Evolutionary conservation across 2,797 vertebrate species (phyloP).

Genomic region (Anguilla marmorata): DNA sequence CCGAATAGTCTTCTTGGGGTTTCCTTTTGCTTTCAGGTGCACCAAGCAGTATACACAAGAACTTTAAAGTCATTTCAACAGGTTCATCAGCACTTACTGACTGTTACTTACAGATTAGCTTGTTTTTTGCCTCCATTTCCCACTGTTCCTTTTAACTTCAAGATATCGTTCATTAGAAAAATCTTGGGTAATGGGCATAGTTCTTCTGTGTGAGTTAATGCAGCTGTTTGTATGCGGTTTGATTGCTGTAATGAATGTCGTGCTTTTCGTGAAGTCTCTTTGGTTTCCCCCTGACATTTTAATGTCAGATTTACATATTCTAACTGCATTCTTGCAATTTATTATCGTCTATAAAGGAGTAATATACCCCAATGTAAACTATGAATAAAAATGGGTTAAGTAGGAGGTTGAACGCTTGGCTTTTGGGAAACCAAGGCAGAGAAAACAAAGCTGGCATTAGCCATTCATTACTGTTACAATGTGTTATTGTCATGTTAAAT

Average conservation of each 20-base stretch:
- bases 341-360: neutral
- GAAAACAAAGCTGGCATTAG: neutral
- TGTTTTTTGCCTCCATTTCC: neutral
- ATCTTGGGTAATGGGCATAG: neutral
- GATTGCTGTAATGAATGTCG: neutral
- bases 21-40: neutral
- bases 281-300: neutral
- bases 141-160: neutral
- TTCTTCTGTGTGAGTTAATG: neutral
- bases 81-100: neutral
- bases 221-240: neutral
- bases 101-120: neutral
- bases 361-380: neutral
- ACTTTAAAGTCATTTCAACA: neutral
- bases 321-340: neutral
- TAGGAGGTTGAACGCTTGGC: neutral
- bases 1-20: neutral
- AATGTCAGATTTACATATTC: neutral
- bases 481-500: conserved; percentile 11
- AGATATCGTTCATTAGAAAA: neutral
- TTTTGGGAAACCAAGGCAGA: neutral
- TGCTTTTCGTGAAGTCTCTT: neutral
- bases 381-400: neutral
- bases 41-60: neutral
- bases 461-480: neutral